Conservation (phyloP, 2,888 invertebrate genomes). For the Miltochrista miniata region DNA sequence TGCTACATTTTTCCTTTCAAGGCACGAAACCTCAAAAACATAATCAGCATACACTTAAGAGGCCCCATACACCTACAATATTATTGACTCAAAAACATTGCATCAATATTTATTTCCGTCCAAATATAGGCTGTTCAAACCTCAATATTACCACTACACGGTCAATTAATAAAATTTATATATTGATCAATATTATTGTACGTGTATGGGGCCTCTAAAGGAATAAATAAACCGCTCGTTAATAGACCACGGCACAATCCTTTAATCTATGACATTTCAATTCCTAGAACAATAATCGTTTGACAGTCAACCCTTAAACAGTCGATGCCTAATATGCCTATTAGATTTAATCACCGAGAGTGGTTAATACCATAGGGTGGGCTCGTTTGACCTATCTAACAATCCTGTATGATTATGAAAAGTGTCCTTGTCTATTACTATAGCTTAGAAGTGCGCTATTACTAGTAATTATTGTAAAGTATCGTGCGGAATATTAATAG, state of each 20-base stretch:
- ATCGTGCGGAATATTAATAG: conserved; percentile 19
- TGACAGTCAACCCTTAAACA: conserved; percentile 26
- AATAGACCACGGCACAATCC: conserved; percentile 7
- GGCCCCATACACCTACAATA: too few species aligned
- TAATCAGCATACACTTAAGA: too few species aligned
- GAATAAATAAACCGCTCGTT: conserved; percentile 1
- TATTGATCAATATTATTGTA: too few species aligned
- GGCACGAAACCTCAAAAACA: too few species aligned
- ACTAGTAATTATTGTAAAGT: conserved; percentile 25
- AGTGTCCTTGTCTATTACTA: conserved; percentile 47
- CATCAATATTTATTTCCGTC: too few species aligned
- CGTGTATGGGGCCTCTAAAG: too few species aligned
- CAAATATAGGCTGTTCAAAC: too few species aligned
- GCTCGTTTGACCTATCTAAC: conserved; percentile 38
- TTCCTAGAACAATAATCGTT: conserved; percentile 25
- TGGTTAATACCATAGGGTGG: conserved; percentile 15
- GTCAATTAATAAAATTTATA: too few species aligned
- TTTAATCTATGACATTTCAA: conserved; percentile 13
- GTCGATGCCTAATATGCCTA: conserved; percentile 36
- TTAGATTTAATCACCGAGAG: conserved; percentile 43
- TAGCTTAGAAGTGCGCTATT: conserved; percentile 31
- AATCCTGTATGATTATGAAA: conserved; percentile 51
- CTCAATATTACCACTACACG: too few species aligned
- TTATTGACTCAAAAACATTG: too few species aligned
- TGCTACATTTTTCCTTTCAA: too few species aligned